Evolutionary conservation across 2,888 invertebrate genomes (phyloP).

Genomic region (Ennomos fuscantarius): DNA sequence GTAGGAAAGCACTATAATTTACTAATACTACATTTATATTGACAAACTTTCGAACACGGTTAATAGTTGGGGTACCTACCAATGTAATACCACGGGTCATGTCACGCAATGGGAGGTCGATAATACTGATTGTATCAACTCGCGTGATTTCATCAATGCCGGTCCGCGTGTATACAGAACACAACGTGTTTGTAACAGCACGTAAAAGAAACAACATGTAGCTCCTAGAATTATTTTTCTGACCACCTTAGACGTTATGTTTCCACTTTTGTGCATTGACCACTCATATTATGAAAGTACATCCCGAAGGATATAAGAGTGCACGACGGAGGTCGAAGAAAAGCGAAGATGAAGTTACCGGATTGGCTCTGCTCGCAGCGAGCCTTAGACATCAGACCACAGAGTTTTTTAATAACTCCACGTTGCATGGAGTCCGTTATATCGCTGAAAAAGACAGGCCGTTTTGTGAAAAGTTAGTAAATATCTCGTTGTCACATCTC

Average conservation of each 20-base stretch:
- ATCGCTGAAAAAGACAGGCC: constrained; percentile 91
- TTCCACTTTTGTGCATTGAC: constrained; percentile 1
- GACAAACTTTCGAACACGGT: constrained; percentile 26
- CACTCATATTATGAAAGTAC: constrained; percentile 61
- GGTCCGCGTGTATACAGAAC: constrained; percentile 25
- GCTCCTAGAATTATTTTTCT: neutral
- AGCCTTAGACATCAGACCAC: constrained; percentile 89
- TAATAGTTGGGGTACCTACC: constrained; percentile 19
- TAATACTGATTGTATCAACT: constrained; percentile 62
- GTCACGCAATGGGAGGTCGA: constrained; percentile 63
- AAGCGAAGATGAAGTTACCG: constrained; percentile 54
- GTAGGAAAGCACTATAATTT: neutral
- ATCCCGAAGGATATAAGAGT: constrained; percentile 58
- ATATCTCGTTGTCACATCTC: neutral
- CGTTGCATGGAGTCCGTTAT: constrained; percentile 91
- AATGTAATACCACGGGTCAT: constrained; percentile 10
- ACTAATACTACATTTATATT: neutral
- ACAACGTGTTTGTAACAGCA: constrained; percentile 48
- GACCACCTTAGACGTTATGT: constrained; percentile 9
- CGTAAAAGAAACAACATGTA: constrained; percentile 38
- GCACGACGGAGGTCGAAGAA: constrained; percentile 43
- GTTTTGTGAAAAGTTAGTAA: constrained; percentile 89
- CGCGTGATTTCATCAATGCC: constrained; percentile 51
- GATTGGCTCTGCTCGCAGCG: constrained; percentile 80
- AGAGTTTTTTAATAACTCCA: constrained; percentile 91